phyloP scores from a whole-genome alignment of 1,140 invertebrate species.

The Pogonus chalceus region DNA sequence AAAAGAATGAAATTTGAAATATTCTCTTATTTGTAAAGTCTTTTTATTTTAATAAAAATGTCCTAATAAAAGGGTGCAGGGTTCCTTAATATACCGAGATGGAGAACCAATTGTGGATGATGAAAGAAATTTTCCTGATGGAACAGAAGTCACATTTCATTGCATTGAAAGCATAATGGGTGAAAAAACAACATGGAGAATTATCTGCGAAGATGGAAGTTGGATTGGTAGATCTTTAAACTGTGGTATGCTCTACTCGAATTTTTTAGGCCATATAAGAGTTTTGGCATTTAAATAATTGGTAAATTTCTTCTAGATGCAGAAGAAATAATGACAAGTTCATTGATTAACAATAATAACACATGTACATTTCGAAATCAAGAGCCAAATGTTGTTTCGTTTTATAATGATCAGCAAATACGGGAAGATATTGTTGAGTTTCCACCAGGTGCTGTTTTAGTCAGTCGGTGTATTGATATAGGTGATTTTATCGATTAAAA shows the following conservation, averaged over 20 bases:
- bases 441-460: slow-evolving; percentile 59
- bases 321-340: slow-evolving; percentile 36
- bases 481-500: slow-evolving; percentile 63
- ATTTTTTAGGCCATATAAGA: not conserved
- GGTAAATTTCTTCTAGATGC: slow-evolving; percentile 35
- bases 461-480: slow-evolving; percentile 64
- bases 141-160: slow-evolving; percentile 69
- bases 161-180: slow-evolving; percentile 69
- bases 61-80: slow-evolving; percentile 44
- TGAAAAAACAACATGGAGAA: slow-evolving; percentile 70
- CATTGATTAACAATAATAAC: slow-evolving; percentile 45
- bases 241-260: slow-evolving; percentile 45
- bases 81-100: slow-evolving; percentile 53
- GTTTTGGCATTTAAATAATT: not conserved
- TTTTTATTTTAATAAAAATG: not conserved
- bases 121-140: slow-evolving; percentile 56
- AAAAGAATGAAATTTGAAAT: too few species aligned
- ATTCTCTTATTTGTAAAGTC: too few species aligned
- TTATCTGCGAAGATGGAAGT: slow-evolving; percentile 69
- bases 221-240: slow-evolving; percentile 69
- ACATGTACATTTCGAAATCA: slow-evolving; percentile 66
- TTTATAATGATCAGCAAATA: slow-evolving; percentile 66
- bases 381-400: slow-evolving; percentile 67
- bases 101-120: slow-evolving; percentile 38
- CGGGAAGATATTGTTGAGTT: slow-evolving; percentile 65